Conservation (phyloP, 2,113 vertebrate genomes). For the Sus scrofa region DNA sequence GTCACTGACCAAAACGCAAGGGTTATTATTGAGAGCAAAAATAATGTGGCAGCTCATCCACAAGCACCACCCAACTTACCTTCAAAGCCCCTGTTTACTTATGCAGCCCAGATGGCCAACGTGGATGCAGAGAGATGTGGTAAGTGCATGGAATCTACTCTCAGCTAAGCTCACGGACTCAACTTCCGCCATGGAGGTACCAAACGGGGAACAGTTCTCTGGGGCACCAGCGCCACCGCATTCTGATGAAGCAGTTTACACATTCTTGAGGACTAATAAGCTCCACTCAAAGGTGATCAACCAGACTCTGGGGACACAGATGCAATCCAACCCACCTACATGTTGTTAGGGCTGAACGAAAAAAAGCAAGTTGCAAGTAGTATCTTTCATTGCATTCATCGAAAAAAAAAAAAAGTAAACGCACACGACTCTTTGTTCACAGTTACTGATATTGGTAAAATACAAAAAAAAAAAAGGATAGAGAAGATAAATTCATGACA, state of each 20-base stretch:
- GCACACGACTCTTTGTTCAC: background rate
- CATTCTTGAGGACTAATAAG: background rate
- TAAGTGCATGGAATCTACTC: too few relatives aligned
- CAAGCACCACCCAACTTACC: background rate
- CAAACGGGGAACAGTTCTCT: background rate
- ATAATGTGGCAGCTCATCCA: background rate
- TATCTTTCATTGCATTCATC: background rate
- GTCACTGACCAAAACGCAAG: background rate
- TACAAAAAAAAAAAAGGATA: background rate
- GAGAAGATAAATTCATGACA: background rate
- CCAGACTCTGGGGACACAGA: background rate
- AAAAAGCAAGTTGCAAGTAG: rapidly evolving
- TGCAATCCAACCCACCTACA: background rate
- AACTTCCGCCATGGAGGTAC: background rate
- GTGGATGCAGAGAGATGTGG: background rate
- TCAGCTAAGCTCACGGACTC: background rate
- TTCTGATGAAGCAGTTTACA: background rate
- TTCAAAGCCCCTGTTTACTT: background rate
- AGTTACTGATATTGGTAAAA: background rate
- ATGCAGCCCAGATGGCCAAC: background rate
- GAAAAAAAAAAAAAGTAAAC: background rate
- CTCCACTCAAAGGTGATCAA: background rate
- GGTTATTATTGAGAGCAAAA: background rate
- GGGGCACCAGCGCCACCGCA: rapidly evolving
- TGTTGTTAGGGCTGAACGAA: background rate